phyloP scores from a whole-genome alignment of 2,888 invertebrate species.

The Lepidochrysops patricia region DNA sequence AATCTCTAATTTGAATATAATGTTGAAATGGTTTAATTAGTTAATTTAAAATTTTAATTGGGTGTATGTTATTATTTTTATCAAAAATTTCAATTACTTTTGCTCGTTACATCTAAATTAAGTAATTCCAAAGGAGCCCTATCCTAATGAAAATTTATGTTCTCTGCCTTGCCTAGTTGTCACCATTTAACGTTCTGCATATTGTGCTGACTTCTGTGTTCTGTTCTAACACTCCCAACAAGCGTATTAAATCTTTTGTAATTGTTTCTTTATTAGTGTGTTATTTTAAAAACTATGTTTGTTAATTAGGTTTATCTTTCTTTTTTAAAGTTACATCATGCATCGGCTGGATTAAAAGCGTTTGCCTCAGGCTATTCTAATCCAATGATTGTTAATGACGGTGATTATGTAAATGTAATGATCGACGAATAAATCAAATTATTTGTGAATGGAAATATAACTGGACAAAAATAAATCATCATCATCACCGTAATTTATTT shows the following conservation, averaged over 20 bases:
- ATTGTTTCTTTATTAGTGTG: neutral
- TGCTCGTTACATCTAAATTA: neutral
- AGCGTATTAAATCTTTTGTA: neutral
- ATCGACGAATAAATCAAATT: neutral
- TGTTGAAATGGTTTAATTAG: neutral
- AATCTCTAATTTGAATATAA: conserved; percentile 6
- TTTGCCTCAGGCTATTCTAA: neutral
- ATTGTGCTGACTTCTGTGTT: too few relatives aligned
- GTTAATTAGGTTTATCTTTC: neutral
- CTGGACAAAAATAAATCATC: neutral
- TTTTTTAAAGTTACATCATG: neutral
- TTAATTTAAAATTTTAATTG: neutral
- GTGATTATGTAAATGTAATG: neutral
- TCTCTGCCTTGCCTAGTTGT: neutral
- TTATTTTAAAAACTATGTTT: too few relatives aligned
- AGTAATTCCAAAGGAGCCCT: neutral
- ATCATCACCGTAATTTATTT: neutral
- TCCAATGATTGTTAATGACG: neutral
- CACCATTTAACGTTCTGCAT: neutral
- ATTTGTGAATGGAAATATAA: neutral
- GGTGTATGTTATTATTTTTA: neutral
- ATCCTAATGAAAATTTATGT: neutral
- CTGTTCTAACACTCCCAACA: neutral
- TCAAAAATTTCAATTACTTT: neutral
- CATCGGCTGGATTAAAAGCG: neutral